These are phyloP conservation scores for Hyalella azteca DNA, from an alignment of 2,888 invertebrate genomes.

Conservation along the genomic window DNA sequence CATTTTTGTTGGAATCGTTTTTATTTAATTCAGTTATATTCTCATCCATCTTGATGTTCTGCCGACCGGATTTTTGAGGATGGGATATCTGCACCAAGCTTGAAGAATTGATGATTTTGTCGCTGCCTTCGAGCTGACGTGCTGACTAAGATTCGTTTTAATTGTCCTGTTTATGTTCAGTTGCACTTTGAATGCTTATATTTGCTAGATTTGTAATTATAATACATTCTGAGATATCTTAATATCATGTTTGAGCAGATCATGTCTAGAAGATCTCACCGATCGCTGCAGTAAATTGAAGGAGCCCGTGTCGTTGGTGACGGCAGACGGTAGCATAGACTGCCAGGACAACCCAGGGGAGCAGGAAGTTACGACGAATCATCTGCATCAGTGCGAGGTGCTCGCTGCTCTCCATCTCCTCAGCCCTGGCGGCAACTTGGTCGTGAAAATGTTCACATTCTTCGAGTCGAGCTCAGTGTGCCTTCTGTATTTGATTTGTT, in stretches of 20 bases:
- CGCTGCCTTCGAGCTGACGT: no score
- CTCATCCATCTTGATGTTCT: no score
- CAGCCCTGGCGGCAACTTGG: slow-evolving; percentile 75
- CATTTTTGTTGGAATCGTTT: no score
- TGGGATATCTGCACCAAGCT: no score
- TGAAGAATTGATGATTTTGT: no score
- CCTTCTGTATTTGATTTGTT: slow-evolving; percentile 78
- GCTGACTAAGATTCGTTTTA: no score
- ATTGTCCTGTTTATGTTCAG: no score
- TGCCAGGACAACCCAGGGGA: slow-evolving; percentile 80
- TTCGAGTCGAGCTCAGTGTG: slow-evolving; percentile 83
- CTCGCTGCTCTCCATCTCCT: slow-evolving; percentile 77
- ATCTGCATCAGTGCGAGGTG: slow-evolving; percentile 83
- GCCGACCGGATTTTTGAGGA: no score
- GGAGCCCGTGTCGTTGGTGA: slow-evolving; percentile 69
- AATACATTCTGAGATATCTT: no score
- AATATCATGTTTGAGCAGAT: slow-evolving; percentile 27
- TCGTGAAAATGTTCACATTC: slow-evolving; percentile 89
- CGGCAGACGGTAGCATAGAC: slow-evolving; percentile 93
- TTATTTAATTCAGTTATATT: no score
- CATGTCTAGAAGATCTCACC: background rate
- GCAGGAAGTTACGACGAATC: slow-evolving; percentile 81
- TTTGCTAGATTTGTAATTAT: no score
- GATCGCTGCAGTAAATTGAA: background rate
- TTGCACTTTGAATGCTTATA: no score